Conservation (phyloP, 2,888 invertebrate genomes). For the Heteromurus nitidus region DNA sequence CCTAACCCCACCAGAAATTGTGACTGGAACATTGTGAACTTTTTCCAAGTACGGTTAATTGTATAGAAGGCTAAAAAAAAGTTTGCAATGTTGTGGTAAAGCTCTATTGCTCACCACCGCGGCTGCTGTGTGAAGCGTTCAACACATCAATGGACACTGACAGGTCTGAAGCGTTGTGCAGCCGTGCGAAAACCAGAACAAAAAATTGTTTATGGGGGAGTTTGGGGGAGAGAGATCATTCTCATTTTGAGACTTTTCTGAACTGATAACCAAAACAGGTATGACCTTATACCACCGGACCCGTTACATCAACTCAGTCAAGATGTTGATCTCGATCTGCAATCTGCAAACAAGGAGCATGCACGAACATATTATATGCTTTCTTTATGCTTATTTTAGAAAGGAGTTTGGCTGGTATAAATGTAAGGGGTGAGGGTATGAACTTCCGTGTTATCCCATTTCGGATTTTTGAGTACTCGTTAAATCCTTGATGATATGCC, state of each 20-base stretch:
- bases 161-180: too few relatives aligned
- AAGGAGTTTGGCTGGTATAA: constrained; percentile 27
- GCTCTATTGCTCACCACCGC: constrained; percentile 5
- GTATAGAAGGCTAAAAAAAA: too few relatives aligned
- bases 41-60: background rate
- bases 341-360: too few relatives aligned
- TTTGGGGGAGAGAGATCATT: too few relatives aligned
- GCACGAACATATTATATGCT: too few relatives aligned
- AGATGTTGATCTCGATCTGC: too few relatives aligned
- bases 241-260: too few relatives aligned
- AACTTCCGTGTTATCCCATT: constrained; percentile 49
- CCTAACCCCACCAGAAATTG: background rate
- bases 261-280: too few relatives aligned
- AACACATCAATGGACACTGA: background rate
- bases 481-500: background rate
- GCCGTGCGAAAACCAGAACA: too few relatives aligned
- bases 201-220: too few relatives aligned
- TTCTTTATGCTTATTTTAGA: constrained; percentile 42
- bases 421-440: background rate
- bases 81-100: background rate
- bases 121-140: background rate
- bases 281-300: too few relatives aligned
- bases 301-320: too few relatives aligned
- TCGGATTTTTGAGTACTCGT: background rate
- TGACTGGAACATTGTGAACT: background rate